A percentile compares a stretch with the other conserved stretches of the same genome.
These are phyloP conservation scores for Megaceryle torquata DNA, from an alignment of 2,113 vertebrate species.

Conservation along the genomic window DNA sequence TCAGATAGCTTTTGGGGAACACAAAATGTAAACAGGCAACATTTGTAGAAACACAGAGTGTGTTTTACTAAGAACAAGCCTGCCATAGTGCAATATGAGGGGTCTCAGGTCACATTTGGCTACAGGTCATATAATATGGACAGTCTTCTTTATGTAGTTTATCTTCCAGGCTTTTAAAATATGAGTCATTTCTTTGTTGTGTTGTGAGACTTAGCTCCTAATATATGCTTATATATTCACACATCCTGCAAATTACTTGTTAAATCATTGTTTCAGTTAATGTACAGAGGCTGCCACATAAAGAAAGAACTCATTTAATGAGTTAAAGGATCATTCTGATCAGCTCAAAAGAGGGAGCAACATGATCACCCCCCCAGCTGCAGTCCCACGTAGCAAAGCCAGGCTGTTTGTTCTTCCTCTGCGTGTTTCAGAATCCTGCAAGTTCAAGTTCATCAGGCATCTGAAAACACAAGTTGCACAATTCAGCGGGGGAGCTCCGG, in stretches of 20 bases:
- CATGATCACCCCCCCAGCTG: background rate
- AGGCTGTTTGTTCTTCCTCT: background rate
- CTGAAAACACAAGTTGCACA: background rate
- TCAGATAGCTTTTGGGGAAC: background rate
- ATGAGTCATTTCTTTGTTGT: background rate
- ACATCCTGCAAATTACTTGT: background rate
- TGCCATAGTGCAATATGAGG: background rate
- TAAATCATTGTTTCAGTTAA: background rate
- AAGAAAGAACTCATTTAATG: background rate
- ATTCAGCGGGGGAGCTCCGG: accelerated
- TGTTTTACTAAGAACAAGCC: background rate
- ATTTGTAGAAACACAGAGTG: background rate
- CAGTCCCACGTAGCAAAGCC: accelerated
- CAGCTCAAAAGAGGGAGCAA: background rate
- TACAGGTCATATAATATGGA: background rate
- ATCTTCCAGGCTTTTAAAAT: background rate
- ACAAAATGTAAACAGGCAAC: background rate
- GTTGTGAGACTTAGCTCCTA: background rate
- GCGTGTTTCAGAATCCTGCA: background rate
- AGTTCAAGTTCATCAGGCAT: background rate
- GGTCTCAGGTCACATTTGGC: background rate
- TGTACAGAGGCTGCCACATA: background rate
- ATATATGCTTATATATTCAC: background rate
- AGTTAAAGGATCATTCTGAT: background rate
- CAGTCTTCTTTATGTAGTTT: background rate